Conservation (phyloP, 1,140 invertebrate species). For the Akabosia matsudoensis region DNA sequence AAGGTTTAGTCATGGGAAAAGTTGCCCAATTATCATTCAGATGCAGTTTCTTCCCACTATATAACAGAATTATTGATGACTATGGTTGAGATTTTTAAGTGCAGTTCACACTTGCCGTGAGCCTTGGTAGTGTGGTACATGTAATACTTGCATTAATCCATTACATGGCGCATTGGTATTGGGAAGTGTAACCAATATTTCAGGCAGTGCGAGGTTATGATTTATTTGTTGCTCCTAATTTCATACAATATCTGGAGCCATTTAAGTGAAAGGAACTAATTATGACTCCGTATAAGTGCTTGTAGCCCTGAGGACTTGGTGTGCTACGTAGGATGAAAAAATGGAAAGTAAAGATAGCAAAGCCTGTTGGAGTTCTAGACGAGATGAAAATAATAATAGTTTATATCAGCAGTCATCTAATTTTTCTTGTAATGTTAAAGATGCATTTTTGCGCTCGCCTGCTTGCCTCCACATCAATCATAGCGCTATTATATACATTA, state of each 20-base stretch:
- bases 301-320: neutral
- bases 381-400: neutral
- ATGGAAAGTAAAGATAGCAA: neutral
- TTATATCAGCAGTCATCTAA: neutral
- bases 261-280: slow-evolving; percentile 16
- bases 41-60: no score
- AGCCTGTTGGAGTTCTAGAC: neutral
- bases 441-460: neutral
- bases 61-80: no score
- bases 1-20: no score
- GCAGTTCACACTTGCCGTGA: no score
- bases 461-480: slow-evolving; percentile 6
- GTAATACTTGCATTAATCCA: no score
- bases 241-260: slow-evolving; percentile 3
- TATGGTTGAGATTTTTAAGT: no score
- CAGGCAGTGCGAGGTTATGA: neutral
- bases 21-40: no score
- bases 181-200: neutral
- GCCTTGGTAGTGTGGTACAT: neutral
- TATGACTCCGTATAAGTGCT: neutral
- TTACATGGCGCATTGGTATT: no score
- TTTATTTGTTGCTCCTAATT: neutral
- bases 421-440: neutral
- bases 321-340: neutral
- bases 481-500: no score